Percentiles rank a stretch among this genome's conserved stretches.
phyloP scores from a whole-genome alignment of 2,888 invertebrate genomes.

The Siphonodentalium dalli region DNA sequence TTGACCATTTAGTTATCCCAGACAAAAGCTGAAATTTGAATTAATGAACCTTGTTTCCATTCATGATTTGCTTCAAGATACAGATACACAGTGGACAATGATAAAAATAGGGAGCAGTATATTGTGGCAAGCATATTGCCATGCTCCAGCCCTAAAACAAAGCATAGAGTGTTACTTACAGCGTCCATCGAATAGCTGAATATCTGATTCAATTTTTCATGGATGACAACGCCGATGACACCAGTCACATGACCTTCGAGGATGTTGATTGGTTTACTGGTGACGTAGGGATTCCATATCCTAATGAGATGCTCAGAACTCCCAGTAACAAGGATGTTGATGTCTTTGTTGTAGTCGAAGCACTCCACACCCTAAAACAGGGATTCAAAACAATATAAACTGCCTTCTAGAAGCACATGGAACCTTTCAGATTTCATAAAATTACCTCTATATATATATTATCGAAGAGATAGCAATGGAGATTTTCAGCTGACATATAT shows the following conservation, averaged over 20 bases:
- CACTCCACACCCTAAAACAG: slow-evolving; percentile 53
- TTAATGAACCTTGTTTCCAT: background rate
- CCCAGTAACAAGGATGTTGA: slow-evolving; percentile 62
- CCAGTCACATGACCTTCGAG: slow-evolving; percentile 60
- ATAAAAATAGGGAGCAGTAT: no score
- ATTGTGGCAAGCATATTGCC: no score
- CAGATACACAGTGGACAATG: background rate
- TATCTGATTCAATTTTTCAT: slow-evolving; percentile 55
- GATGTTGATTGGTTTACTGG: slow-evolving; percentile 58
- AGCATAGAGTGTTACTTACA: slow-evolving; percentile 42
- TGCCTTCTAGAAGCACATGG: no score
- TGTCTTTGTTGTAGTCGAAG: slow-evolving; percentile 60
- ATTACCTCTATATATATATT: no score
- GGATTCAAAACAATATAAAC: background rate
- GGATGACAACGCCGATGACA: slow-evolving; percentile 60
- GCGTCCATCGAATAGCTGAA: slow-evolving; percentile 64
- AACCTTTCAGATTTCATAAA: no score
- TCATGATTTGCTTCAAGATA: background rate
- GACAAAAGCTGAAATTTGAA: no score
- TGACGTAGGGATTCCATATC: slow-evolving; percentile 65
- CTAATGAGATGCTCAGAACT: slow-evolving; percentile 60
- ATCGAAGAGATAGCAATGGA: no score
- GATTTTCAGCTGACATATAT: no score
- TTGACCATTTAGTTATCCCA: no score
- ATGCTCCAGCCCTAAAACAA: background rate